A percentile compares a stretch with the other conserved stretches of the same genome.
Evolutionary conservation across 2,797 vertebrate genomes (phyloP).

Genomic region (Chaetophractus vellerosus): DNA sequence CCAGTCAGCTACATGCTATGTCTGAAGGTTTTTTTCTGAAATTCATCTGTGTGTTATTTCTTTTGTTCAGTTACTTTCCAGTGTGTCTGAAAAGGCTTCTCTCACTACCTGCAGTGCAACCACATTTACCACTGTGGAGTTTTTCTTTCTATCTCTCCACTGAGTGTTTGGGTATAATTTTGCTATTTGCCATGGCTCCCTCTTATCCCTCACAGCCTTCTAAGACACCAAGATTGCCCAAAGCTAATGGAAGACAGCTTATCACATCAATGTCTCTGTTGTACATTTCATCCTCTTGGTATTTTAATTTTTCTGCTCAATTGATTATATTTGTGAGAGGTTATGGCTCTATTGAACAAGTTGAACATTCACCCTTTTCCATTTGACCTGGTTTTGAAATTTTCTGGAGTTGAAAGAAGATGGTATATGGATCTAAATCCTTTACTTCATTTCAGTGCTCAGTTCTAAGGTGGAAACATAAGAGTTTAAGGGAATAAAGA

Average conservation of each 20-base stretch:
- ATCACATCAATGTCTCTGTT: background rate
- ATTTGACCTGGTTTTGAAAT: background rate
- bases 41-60: background rate
- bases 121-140: background rate
- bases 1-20: background rate
- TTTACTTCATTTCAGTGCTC: constrained; percentile 37
- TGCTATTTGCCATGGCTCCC: background rate
- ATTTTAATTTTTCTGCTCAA: constrained; percentile 24
- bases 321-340: constrained; percentile 41
- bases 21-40: constrained; percentile 31
- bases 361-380: background rate
- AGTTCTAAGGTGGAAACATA: constrained; percentile 58
- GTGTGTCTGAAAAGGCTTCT: background rate
- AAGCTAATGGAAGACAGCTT: background rate
- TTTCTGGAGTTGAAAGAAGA: constrained; percentile 43
- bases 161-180: background rate
- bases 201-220: background rate
- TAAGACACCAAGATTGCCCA: background rate
- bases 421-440: background rate
- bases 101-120: background rate
- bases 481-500: constrained; percentile 69
- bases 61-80: constrained; percentile 4
- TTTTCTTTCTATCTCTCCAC: background rate
- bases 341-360: background rate
- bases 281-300: background rate